Conservation (phyloP, 37 sponge, comb jelly and placozoan genomes). For the Agelas oroides region DNA sequence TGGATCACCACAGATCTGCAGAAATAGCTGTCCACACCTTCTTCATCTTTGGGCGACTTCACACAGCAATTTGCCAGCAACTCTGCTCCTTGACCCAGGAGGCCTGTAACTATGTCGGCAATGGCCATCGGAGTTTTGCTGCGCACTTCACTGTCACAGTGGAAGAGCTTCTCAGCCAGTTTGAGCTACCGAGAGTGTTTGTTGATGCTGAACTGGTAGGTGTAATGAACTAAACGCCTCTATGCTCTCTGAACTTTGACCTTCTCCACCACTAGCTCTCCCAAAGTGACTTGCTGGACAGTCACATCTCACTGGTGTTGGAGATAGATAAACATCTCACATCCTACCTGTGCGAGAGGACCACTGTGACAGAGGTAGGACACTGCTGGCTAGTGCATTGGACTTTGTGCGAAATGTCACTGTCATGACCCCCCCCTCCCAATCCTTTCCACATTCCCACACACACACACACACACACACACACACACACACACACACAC, state of each 20-base stretch:
- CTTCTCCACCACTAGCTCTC: background rate
- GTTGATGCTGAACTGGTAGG: constrained; percentile 73
- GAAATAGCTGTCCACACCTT: constrained; percentile 77
- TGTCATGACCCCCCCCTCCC: too few species aligned
- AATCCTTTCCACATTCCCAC: too few species aligned
- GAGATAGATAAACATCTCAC: constrained; percentile 67
- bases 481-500: too few species aligned
- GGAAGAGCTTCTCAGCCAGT: constrained; percentile 60
- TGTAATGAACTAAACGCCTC: too few species aligned
- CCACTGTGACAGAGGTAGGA: constrained; percentile 61
- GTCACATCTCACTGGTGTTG: constrained; percentile 67
- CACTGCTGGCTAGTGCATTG: too few species aligned
- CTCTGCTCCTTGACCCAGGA: constrained; percentile 68
- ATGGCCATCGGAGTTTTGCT: constrained; percentile 51
- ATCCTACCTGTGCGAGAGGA: constrained; percentile 60
- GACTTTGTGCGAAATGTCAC: too few species aligned
- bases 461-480: too few species aligned
- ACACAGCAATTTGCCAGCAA: constrained; percentile 36
- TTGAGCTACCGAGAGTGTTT: constrained; percentile 67
- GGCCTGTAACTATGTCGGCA: constrained; percentile 73
- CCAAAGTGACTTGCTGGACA: constrained; percentile 39
- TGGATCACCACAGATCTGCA: constrained; percentile 34
- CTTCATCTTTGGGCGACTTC: constrained; percentile 73
- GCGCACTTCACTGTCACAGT: constrained; percentile 68
- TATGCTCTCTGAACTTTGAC: background rate